Evolutionary conservation across 2,797 vertebrate species (phyloP).

Genomic region (Acipenser ruthenus): DNA sequence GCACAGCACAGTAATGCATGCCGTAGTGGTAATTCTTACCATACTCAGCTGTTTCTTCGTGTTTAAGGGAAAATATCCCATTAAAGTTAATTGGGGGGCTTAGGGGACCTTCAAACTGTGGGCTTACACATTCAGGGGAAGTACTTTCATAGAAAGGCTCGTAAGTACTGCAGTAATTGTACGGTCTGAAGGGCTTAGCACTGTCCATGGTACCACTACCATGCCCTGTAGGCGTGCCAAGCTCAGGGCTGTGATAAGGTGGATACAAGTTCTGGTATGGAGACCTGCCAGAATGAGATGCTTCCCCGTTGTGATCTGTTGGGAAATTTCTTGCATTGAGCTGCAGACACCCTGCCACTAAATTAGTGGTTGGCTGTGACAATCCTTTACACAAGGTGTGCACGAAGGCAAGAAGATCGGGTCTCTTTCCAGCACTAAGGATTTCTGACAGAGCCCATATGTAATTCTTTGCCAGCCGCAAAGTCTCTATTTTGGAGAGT

Average conservation of each 20-base stretch:
- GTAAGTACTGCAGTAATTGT: slow-evolving; percentile 82
- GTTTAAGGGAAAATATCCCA: slow-evolving; percentile 97
- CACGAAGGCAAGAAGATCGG: slow-evolving; percentile 90
- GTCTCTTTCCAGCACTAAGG: slow-evolving; percentile 87
- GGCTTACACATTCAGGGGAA: slow-evolving; percentile 84
- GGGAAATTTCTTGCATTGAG: slow-evolving; percentile 94
- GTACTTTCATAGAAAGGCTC: slow-evolving; percentile 91
- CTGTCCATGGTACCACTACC: slow-evolving; percentile 71
- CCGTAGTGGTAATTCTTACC: slow-evolving; percentile 89
- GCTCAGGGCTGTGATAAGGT: slow-evolving; percentile 80
- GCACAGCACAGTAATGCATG: slow-evolving; percentile 91
- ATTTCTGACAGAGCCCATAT: slow-evolving; percentile 98
- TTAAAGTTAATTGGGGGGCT: slow-evolving; percentile 96
- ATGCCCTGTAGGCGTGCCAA: slow-evolving; percentile 75
- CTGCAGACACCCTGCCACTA: slow-evolving; percentile 95
- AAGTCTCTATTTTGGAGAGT: slow-evolving; percentile 96
- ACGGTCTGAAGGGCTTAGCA: slow-evolving; percentile 85
- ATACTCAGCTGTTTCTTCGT: slow-evolving; percentile 88
- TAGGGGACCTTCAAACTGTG: slow-evolving; percentile 86
- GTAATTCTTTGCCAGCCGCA: slow-evolving; percentile 95
- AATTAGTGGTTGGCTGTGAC: slow-evolving; percentile 95
- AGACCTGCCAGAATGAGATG: slow-evolving; percentile 73
- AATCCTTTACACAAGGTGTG: slow-evolving; percentile 97
- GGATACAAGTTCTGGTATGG: slow-evolving; percentile 85
- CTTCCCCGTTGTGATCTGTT: slow-evolving; percentile 85